Evolutionary conservation across 2,888 invertebrate genomes (phyloP).

Genomic region (Lapara coniferarum): DNA sequence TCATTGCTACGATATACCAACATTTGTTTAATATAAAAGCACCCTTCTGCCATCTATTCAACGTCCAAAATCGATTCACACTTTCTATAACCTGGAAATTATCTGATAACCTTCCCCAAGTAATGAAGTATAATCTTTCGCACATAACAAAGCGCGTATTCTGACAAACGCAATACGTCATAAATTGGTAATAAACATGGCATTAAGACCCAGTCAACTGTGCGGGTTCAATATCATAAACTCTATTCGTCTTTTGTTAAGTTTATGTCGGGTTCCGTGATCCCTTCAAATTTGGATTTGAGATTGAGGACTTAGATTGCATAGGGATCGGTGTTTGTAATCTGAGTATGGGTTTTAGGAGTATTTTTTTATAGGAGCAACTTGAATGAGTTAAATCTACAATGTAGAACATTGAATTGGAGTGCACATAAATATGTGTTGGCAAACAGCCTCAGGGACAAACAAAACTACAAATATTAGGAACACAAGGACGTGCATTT

Average conservation of each 20-base stretch:
- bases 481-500: too few species aligned
- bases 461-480: too few species aligned
- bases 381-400: too few species aligned
- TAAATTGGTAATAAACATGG: constrained; percentile 59
- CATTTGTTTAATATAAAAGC: too few species aligned
- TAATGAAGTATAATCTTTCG: constrained; percentile 25
- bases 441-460: too few species aligned
- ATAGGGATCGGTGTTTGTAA: background rate
- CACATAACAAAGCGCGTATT: constrained; percentile 33
- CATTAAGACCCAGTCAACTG: constrained; percentile 49
- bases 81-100: background rate
- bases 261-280: constrained; percentile 20
- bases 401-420: too few species aligned
- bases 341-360: background rate
- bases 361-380: too few species aligned
- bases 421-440: too few species aligned
- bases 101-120: background rate
- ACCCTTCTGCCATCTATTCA: too few species aligned
- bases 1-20: too few species aligned
- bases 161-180: constrained; percentile 46
- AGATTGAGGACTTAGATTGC: background rate
- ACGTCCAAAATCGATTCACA: background rate
- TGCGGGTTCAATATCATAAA: constrained; percentile 29
- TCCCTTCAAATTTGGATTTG: background rate
- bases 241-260: constrained; percentile 31